These are phyloP conservation scores for Eclectus roratus DNA, from an alignment of 2,113 vertebrate species.

Conservation along the genomic window DNA sequence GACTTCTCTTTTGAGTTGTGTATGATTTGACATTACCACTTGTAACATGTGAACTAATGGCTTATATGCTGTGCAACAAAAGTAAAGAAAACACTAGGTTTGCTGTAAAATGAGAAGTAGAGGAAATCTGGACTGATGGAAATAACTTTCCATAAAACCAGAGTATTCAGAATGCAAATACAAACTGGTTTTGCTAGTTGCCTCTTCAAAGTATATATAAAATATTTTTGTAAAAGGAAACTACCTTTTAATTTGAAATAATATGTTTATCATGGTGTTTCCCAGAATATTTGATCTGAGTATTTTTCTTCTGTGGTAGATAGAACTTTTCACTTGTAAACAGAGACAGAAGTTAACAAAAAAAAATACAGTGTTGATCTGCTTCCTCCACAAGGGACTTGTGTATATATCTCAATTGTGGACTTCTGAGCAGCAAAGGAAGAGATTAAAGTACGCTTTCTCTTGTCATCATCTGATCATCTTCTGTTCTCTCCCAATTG, in stretches of 20 bases:
- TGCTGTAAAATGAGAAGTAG: not conserved
- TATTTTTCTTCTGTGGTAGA: not conserved
- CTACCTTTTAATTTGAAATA: not conserved
- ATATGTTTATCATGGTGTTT: not conserved
- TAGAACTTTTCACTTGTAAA: not conserved
- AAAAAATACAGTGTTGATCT: not conserved
- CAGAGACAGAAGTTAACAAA: not conserved
- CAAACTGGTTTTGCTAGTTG: not conserved
- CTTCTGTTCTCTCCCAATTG: not conserved
- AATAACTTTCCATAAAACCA: not conserved
- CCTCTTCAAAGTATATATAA: not conserved
- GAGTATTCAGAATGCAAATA: not conserved
- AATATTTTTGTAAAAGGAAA: not conserved
- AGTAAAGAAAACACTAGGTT: not conserved
- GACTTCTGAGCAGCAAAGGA: not conserved
- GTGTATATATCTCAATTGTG: not conserved
- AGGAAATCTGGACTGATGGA: not conserved
- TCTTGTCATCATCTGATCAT: not conserved
- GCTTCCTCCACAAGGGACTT: not conserved
- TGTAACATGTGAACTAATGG: not conserved
- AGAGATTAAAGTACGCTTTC: not conserved
- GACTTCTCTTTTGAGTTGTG: not conserved
- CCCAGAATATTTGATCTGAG: not conserved
- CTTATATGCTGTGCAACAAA: not conserved
- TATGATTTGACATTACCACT: not conserved